phyloP scores from a whole-genome alignment of 1,140 invertebrate species.

The Drosophila serrata region DNA sequence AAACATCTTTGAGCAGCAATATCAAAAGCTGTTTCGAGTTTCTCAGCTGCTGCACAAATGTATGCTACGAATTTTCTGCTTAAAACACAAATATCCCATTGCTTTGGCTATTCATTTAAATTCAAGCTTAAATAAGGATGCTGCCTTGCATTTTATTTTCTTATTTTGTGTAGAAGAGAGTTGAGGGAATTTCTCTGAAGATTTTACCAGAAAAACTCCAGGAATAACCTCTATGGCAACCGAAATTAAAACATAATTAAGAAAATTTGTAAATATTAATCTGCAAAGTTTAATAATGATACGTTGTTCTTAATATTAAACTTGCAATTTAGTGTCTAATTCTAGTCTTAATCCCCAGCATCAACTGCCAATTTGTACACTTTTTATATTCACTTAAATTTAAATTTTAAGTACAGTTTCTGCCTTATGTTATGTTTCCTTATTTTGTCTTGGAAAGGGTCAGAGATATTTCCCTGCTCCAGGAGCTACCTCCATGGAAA shows the following conservation, averaged over 20 bases:
- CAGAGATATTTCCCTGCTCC: too few species aligned
- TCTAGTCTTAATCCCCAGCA: neutral
- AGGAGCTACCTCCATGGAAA: too few species aligned
- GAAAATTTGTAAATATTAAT: neutral
- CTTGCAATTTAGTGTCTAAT: neutral
- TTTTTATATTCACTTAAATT: too few species aligned
- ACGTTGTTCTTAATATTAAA: neutral
- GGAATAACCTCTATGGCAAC: neutral
- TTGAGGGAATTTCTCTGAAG: neutral
- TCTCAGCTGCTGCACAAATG: constrained; percentile 7
- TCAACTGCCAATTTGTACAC: neutral
- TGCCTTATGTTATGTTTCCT: too few species aligned
- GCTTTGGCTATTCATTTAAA: neutral
- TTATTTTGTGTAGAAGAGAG: neutral
- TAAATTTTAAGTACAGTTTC: too few species aligned
- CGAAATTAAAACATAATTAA: neutral
- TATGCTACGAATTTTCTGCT: constrained; percentile 8
- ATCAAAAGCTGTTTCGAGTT: neutral
- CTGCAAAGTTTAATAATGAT: neutral
- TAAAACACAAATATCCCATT: neutral
- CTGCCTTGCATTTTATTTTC: neutral
- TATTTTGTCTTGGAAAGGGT: too few species aligned
- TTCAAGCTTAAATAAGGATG: neutral
- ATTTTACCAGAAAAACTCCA: neutral
- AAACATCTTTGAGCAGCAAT: constrained; percentile 6